phyloP scores from a whole-genome alignment of 2,888 invertebrate genomes.

The Andrena chrysosceles region DNA sequence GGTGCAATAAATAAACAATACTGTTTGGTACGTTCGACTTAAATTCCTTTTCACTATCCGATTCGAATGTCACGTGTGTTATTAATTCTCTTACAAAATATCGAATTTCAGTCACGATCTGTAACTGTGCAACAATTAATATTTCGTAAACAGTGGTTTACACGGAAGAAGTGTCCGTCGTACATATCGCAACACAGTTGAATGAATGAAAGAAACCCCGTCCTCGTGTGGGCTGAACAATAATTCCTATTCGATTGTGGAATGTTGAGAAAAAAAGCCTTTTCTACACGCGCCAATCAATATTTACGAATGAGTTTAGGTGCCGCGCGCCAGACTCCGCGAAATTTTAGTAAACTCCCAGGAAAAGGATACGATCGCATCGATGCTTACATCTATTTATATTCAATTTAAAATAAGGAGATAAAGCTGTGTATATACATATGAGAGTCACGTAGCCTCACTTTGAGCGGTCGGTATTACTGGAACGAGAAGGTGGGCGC shows the following conservation, averaged over 20 bases:
- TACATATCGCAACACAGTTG: neutral
- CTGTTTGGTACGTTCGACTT: neutral
- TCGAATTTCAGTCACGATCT: slow-evolving; percentile 1
- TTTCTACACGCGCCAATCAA: neutral
- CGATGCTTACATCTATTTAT: slow-evolving; percentile 45
- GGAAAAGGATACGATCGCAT: slow-evolving; percentile 21
- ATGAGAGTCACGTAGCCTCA: slow-evolving; percentile 49
- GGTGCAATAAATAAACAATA: neutral
- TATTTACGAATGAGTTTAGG: neutral
- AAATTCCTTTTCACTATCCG: neutral
- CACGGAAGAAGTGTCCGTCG: neutral
- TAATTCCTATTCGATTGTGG: neutral
- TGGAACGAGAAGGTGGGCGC: slow-evolving; percentile 64
- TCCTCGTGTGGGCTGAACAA: neutral
- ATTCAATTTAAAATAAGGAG: slow-evolving; percentile 54
- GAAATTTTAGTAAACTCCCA: neutral
- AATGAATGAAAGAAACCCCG: neutral
- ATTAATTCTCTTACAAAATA: neutral
- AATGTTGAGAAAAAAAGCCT: neutral
- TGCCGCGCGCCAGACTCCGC: neutral
- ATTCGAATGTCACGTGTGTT: neutral
- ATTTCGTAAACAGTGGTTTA: slow-evolving; percentile 8
- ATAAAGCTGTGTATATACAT: slow-evolving; percentile 42
- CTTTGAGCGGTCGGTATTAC: slow-evolving; percentile 61
- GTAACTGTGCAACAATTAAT: neutral